Conservation (phyloP, 2,888 invertebrate genomes). For the Ariolimax columbianus region DNA sequence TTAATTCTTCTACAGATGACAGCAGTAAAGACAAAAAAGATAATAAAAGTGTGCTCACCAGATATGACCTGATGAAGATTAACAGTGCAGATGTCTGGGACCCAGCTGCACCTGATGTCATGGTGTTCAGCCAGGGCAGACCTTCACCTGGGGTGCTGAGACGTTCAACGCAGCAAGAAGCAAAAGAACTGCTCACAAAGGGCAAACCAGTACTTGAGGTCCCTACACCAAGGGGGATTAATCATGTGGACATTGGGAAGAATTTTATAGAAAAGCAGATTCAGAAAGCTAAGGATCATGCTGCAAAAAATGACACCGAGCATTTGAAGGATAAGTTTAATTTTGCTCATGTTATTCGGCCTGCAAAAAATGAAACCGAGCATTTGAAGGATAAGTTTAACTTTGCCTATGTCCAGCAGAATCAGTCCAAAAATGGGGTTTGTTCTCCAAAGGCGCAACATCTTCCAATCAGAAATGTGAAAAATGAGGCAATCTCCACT, state of each 20-base stretch:
- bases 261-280: not conserved
- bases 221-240: not conserved
- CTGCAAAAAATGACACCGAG: not conserved
- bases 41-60: slow-evolving; percentile 11
- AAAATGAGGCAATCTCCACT: not conserved
- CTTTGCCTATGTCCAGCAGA: not conserved
- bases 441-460: not conserved
- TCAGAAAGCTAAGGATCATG: not conserved
- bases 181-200: not conserved
- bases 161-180: not conserved
- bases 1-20: slow-evolving; percentile 15
- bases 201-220: slow-evolving; percentile 4
- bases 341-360: slow-evolving; percentile 8
- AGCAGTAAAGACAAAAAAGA: slow-evolving; percentile 12
- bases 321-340: slow-evolving; percentile 8
- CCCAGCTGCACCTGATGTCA: not conserved
- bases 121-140: not conserved
- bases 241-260: slow-evolving; percentile 13
- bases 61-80: not conserved
- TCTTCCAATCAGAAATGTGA: not conserved
- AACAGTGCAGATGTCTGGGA: not conserved
- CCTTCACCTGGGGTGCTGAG: not conserved
- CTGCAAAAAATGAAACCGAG: not conserved
- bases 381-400: slow-evolving; percentile 8
- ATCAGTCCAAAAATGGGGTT: not conserved